Evolutionary conservation across 1,140 invertebrate genomes (phyloP).

Genomic region (Drosophila triauraria): DNA sequence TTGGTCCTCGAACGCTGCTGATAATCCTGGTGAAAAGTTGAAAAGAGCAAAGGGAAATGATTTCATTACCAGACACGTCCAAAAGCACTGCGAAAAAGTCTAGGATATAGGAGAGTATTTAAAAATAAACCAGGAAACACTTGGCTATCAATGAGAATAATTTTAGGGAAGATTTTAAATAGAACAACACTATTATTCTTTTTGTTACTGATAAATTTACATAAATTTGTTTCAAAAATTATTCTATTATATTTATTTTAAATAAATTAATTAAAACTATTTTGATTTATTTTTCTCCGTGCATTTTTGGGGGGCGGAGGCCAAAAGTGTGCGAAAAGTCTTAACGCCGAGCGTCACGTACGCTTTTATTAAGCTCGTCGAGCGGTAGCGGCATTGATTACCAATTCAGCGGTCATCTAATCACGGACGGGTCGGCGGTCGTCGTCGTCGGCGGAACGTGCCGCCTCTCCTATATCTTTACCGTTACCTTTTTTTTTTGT

Average conservation of each 20-base stretch:
- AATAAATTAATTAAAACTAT: background rate
- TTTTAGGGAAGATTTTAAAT: too few species aligned
- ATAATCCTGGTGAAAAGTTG: constrained; percentile 76
- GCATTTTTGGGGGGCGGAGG: constrained; percentile 3
- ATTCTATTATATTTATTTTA: background rate
- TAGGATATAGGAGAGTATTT: background rate
- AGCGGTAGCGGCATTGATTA: constrained; percentile 73
- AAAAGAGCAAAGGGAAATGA: constrained; percentile 80
- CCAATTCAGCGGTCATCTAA: constrained; percentile 83
- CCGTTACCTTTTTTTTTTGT: constrained; percentile 12
- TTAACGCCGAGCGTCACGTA: constrained; percentile 67
- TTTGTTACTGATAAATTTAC: background rate
- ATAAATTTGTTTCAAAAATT: too few species aligned
- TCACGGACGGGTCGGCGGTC: constrained; percentile 50
- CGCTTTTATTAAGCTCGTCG: constrained; percentile 75
- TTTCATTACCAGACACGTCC: constrained; percentile 82
- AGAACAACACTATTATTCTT: background rate
- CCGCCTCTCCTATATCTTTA: constrained; percentile 23
- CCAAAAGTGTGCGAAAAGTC: constrained; percentile 75
- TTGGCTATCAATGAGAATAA: too few species aligned
- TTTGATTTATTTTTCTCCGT: background rate
- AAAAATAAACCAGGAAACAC: too few species aligned
- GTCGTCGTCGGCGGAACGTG: constrained; percentile 42
- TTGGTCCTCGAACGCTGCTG: constrained; percentile 17
- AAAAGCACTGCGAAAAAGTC: background rate